Conservation (phyloP, 2,888 invertebrate species). For the Prosopocoilus inquinatus region DNA sequence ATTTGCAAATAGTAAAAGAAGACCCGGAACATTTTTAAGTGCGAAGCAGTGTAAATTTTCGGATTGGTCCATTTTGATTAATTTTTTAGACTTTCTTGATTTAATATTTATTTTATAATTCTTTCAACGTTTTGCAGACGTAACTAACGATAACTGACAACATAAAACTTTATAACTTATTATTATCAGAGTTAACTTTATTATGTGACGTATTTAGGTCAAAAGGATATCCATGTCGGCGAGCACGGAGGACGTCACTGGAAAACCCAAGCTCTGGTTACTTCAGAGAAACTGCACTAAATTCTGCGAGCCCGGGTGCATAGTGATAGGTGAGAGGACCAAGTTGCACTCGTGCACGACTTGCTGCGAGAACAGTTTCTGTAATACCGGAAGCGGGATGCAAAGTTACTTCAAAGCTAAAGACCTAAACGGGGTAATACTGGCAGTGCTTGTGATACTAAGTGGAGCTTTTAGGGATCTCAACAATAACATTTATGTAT, state of each 20-base stretch:
- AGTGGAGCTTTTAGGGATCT: no score
- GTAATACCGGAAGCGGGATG: slow-evolving; percentile 69
- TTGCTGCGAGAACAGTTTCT: slow-evolving; percentile 76
- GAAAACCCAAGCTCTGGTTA: slow-evolving; percentile 78
- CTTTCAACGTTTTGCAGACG: background rate
- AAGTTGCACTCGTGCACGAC: slow-evolving; percentile 85
- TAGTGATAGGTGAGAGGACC: slow-evolving; percentile 84
- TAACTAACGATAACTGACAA: background rate
- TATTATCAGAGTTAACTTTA: background rate
- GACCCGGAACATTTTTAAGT: no score
- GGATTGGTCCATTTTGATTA: no score
- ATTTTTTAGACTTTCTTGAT: no score
- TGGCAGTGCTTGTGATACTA: no score
- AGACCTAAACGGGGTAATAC: no score
- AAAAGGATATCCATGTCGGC: slow-evolving; percentile 81
- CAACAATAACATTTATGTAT: no score
- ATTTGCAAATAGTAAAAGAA: no score
- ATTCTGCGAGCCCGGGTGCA: slow-evolving; percentile 84
- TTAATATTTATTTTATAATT: background rate
- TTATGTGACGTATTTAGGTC: slow-evolving; percentile 55
- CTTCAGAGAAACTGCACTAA: slow-evolving; percentile 79
- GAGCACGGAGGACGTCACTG: slow-evolving; percentile 76
- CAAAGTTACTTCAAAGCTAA: background rate
- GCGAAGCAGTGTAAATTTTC: no score
- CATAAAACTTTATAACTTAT: background rate